Evolutionary conservation across 1,140 invertebrate species (phyloP).

Genomic region (Camponotus vicinus): DNA sequence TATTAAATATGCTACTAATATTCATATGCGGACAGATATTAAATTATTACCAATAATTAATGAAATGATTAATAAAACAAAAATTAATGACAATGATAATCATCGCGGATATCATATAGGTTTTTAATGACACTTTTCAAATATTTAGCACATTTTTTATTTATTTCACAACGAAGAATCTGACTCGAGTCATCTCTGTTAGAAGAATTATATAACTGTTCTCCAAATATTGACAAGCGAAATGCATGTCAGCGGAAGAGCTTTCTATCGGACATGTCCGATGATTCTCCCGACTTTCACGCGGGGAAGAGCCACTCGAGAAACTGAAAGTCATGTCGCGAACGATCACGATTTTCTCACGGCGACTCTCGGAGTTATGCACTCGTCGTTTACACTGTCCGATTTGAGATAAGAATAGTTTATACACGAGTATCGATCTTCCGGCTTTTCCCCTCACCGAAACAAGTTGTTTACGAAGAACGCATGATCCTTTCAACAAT

Average conservation of each 20-base stretch:
- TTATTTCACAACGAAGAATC: neutral
- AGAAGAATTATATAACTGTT: constrained; percentile 45
- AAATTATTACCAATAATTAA: neutral
- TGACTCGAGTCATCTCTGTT: neutral
- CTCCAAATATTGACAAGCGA: constrained; percentile 58
- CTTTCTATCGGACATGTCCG: constrained; percentile 64
- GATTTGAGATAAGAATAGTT: constrained; percentile 38
- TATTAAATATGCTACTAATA: neutral
- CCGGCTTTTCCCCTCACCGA: neutral
- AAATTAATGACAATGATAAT: neutral
- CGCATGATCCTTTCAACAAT: neutral
- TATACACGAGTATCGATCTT: neutral
- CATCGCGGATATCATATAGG: neutral
- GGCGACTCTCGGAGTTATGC: neutral
- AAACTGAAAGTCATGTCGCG: constrained; percentile 71
- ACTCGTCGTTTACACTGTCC: constrained; percentile 26
- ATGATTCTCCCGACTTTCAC: constrained; percentile 69
- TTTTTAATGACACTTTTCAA: neutral
- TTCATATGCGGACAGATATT: neutral
- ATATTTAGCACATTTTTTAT: neutral
- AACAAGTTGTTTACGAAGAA: neutral
- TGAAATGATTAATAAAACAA: neutral
- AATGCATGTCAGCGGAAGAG: constrained; percentile 18
- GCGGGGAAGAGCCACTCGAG: constrained; percentile 26
- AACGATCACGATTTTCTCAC: constrained; percentile 59